phyloP scores from a whole-genome alignment of 2,113 vertebrate genomes.

The Falco punctatus region DNA sequence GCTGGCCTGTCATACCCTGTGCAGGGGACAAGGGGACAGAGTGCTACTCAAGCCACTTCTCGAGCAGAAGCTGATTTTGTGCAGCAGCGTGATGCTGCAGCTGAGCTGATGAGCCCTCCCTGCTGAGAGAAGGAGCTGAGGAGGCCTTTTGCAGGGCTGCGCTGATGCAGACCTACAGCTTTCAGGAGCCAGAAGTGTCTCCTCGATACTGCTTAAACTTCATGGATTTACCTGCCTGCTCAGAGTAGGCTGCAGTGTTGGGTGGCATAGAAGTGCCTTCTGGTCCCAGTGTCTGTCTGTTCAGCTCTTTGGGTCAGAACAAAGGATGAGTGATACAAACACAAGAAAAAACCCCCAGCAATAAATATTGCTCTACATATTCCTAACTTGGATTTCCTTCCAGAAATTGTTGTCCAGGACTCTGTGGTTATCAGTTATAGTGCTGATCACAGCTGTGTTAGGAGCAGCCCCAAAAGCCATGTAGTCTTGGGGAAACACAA shows the following conservation, averaged over 20 bases:
- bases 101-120: neutral
- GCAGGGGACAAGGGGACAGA: neutral
- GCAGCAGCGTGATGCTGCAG: neutral
- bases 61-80: neutral
- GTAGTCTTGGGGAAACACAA: neutral
- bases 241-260: rapidly evolving
- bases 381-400: neutral
- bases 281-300: rapidly evolving
- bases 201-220: rapidly evolving
- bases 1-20: neutral
- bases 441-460: neutral
- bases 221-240: neutral
- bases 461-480: neutral
- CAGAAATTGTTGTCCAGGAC: neutral
- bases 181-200: neutral
- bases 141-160: neutral
- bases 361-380: neutral
- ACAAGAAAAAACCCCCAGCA: neutral
- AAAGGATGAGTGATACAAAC: neutral
- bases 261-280: neutral
- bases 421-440: neutral
- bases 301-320: neutral
- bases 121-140: neutral
- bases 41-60: neutral
- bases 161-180: rapidly evolving